Evolutionary conservation across 1,140 invertebrate genomes (phyloP), one percentile per base, ranked within the genome.

Genomic region (Cardiocondyla obscurior): DNA sequence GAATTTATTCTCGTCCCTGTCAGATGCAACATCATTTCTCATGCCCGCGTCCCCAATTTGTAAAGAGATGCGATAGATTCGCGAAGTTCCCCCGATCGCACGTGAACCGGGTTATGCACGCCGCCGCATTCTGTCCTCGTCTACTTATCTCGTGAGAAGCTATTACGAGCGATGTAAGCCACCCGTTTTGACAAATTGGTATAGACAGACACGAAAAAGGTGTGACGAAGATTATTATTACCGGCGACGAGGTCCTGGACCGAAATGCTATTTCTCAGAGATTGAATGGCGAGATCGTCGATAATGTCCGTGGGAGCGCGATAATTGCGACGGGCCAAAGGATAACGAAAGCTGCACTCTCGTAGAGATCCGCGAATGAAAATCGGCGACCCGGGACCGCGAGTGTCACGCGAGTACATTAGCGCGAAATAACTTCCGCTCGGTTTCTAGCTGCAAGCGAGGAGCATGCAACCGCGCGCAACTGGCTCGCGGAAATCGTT

Each of bases 1-100:
- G 19, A 81, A 86, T 51, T 85, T 84, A 82, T 82, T 76, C 83
- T 67, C 74, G 74, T 64, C 58, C 39, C 25, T 19, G 57, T 36
- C 44, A 16, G 33, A 67, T 65, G 74, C 60, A 36, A 51, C 58
- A 44, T 51, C 60, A 19, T 28, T 49, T 30, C 22, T 76, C 4
- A 46, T 16, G 12, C 16, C 12, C 39, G 74, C 46, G 62, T 67
- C 39, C 60, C 6, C 60, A 14, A 77, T 77, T 67, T 25, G 46
- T 36, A 42, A 53, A 16, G 19, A 44, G 33, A 51, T 77, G 60
- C n/a, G n/a, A 25, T 12, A 22, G 1, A 58, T 33, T 44, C 28
- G 57, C 28, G 55, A 76, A 49, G 64, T 49, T 33, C 3, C 22
- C 14, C 19, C 39, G 22, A 25, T 19, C 12, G 7, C 39, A 46